Evolutionary conservation across 2,113 vertebrate genomes (phyloP).

Genomic region (Steatornis caripensis): DNA sequence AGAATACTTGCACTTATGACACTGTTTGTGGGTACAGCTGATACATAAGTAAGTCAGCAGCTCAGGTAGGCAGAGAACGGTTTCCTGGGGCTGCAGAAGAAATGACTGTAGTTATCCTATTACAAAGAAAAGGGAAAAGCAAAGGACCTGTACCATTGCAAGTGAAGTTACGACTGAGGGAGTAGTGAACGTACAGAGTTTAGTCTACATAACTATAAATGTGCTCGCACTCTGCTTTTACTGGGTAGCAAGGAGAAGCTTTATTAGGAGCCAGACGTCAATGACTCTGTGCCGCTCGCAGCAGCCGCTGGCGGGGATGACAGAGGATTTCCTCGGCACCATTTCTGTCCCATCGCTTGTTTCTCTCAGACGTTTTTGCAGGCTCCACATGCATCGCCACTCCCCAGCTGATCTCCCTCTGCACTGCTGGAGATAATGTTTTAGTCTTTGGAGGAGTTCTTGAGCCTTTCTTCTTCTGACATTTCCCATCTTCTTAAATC

Average conservation of each 20-base stretch:
- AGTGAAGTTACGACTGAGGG: accelerated
- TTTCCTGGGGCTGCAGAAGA: not conserved
- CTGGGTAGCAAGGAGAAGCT: not conserved
- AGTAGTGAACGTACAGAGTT: accelerated
- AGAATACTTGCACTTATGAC: not conserved
- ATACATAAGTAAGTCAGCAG: not conserved
- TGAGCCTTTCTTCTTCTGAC: not conserved
- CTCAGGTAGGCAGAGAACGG: not conserved
- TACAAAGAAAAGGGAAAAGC: not conserved
- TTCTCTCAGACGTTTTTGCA: too few species aligned
- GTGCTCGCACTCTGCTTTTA: not conserved
- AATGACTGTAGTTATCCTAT: not conserved
- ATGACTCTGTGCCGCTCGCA: not conserved
- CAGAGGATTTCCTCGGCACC: not conserved
- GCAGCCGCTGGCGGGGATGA: not conserved
- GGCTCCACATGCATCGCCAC: not conserved
- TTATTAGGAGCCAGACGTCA: not conserved
- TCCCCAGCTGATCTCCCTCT: accelerated
- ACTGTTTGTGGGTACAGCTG: not conserved
- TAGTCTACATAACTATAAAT: accelerated
- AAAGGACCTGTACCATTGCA: accelerated
- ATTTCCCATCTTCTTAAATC: not conserved
- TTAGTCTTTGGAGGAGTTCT: not conserved
- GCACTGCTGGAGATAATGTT: accelerated
- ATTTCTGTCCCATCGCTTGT: accelerated